These are phyloP conservation scores for Myiotriccus ornatus DNA, from an alignment of 2,797 vertebrate genomes.

Conservation along the genomic window DNA sequence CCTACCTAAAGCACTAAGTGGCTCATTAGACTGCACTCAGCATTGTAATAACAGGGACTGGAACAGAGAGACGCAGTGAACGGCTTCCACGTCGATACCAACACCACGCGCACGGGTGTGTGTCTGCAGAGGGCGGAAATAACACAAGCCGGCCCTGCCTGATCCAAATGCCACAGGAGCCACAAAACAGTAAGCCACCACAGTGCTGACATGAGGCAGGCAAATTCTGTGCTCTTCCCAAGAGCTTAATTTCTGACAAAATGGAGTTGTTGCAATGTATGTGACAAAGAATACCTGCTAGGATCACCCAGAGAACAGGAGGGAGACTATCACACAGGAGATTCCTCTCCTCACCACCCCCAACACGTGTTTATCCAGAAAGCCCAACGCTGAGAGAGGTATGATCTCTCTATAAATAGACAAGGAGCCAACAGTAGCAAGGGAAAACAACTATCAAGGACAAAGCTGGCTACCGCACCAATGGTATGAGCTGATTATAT, in stretches of 20 bases:
- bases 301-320: background rate
- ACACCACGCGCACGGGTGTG: rapidly evolving
- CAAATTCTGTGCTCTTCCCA: background rate
- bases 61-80: background rate
- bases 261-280: background rate
- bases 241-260: background rate
- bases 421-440: conserved; percentile 51
- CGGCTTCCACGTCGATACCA: background rate
- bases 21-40: background rate
- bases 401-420: conserved; percentile 61
- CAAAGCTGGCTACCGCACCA: conserved; percentile 38
- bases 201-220: background rate
- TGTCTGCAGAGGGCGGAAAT: background rate
- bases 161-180: background rate
- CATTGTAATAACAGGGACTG: background rate
- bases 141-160: background rate
- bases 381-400: conserved; percentile 36
- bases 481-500: background rate
- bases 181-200: background rate
- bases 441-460: conserved; percentile 64
- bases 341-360: background rate
- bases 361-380: conserved; percentile 13
- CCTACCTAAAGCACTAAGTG: background rate
- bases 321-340: background rate
- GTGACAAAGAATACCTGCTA: background rate